A percentile compares a stretch with the other conserved stretches of the same genome.
Evolutionary conservation across 2,888 invertebrate species (phyloP).

Genomic region (Drosophila gaucha): DNA sequence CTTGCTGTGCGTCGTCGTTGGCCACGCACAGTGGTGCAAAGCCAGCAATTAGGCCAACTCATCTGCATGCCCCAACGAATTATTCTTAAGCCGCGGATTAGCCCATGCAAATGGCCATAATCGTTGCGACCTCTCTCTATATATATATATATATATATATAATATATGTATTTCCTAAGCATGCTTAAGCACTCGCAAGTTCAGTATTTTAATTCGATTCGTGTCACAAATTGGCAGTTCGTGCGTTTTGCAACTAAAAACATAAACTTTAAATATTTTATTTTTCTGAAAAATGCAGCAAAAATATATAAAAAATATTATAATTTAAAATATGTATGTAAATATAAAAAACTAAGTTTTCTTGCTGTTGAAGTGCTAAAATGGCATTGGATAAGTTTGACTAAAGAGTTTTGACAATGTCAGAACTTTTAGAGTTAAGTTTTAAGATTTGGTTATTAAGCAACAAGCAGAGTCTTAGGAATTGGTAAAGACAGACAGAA

Average conservation of each 20-base stretch:
- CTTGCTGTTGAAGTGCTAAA: no score
- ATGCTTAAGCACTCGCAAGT: background rate
- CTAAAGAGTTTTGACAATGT: no score
- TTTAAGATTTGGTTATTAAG: no score
- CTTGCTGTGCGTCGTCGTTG: slow-evolving; percentile 57
- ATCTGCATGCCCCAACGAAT: slow-evolving; percentile 3
- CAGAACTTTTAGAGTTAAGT: no score
- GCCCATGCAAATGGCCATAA: slow-evolving; percentile 1
- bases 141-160: no score
- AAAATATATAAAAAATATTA: background rate
- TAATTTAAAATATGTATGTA: background rate
- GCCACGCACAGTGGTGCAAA: slow-evolving; percentile 54
- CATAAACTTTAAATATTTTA: background rate
- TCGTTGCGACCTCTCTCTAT: slow-evolving; percentile 3
- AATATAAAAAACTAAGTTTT: no score
- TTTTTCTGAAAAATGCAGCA: no score
- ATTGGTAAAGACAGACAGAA: no score
- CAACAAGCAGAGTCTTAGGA: no score
- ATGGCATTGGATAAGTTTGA: no score
- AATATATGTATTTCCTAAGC: background rate
- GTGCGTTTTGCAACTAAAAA: slow-evolving; percentile 22
- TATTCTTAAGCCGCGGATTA: slow-evolving; percentile 2
- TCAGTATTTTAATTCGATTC: background rate
- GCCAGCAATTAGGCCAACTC: slow-evolving; percentile 9
- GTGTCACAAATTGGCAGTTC: slow-evolving; percentile 27